phyloP scores from a whole-genome alignment of 2,113 vertebrate species.

The Hystrix cristata region DNA sequence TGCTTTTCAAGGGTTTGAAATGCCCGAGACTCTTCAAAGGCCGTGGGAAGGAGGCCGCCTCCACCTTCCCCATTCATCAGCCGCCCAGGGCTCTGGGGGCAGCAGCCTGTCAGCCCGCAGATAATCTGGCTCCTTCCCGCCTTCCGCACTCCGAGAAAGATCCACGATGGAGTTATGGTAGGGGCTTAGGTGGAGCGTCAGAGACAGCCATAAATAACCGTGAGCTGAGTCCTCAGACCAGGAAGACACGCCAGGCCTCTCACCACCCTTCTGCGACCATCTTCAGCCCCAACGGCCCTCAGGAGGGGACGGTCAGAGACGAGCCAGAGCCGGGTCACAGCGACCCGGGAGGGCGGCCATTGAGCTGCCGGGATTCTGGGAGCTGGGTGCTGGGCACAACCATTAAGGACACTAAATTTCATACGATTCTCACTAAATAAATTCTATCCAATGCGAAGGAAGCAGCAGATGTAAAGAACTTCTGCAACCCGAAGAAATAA shows the following conservation, averaged over 20 bases:
- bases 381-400: neutral
- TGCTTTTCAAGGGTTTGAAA: conserved; percentile 45
- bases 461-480: neutral
- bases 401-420: too few species aligned
- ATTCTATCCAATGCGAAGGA: neutral
- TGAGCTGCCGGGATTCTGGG: neutral
- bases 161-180: fast-evolving
- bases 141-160: fast-evolving
- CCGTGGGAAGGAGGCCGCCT: neutral
- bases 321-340: fast-evolving
- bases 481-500: neutral
- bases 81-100: neutral
- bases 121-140: too few species aligned
- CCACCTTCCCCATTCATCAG: neutral
- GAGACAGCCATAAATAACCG: neutral
- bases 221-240: neutral
- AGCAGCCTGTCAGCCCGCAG: neutral
- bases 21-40: neutral
- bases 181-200: neutral
- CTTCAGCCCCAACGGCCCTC: neutral
- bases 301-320: neutral
- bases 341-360: fast-evolving
- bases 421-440: too few species aligned
- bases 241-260: neutral
- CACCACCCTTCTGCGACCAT: neutral